Conservation (phyloP, 2,888 invertebrate genomes). For the Gibbula magus region DNA sequence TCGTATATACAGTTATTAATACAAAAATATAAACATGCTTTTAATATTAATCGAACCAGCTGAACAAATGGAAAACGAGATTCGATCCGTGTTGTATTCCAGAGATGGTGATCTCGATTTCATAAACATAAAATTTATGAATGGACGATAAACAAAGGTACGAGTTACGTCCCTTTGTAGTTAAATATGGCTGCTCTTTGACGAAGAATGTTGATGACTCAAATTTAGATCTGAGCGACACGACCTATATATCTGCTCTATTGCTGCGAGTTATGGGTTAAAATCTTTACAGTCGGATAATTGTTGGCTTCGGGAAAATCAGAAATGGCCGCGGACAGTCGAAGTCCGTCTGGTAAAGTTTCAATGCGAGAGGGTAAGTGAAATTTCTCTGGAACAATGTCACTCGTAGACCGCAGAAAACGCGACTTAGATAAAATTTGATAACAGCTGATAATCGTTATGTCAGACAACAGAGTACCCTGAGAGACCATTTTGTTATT, state of each 20-base stretch:
- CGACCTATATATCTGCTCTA: slow-evolving; percentile 1
- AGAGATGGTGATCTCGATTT: too few relatives aligned
- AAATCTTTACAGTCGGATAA: slow-evolving; percentile 4
- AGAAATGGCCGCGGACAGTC: slow-evolving; percentile 27
- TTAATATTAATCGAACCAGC: too few relatives aligned
- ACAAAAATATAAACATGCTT: too few relatives aligned
- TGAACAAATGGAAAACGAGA: too few relatives aligned
- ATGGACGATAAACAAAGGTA: not conserved
- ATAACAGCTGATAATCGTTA: not conserved
- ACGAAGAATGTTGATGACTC: slow-evolving; percentile 9
- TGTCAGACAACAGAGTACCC: not conserved
- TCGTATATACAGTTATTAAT: too few relatives aligned
- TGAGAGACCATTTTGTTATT: too few relatives aligned
- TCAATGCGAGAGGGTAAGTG: slow-evolving; percentile 22
- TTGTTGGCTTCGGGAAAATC: not conserved
- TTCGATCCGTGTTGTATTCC: too few relatives aligned
- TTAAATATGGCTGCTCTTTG: slow-evolving; percentile 11
- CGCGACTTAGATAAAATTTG: not conserved
- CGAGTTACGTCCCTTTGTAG: slow-evolving; percentile 6
- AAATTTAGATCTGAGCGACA: not conserved
- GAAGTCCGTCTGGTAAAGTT: slow-evolving; percentile 8
- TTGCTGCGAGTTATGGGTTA: slow-evolving; percentile 10
- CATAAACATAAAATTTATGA: too few relatives aligned
- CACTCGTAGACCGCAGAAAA: not conserved
- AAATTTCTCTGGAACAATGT: slow-evolving; percentile 4